A percentile compares a stretch with the other conserved stretches of the same genome.
Conservation (phyloP, 2,888 invertebrate genomes). For the Axea sp. region DNA sequence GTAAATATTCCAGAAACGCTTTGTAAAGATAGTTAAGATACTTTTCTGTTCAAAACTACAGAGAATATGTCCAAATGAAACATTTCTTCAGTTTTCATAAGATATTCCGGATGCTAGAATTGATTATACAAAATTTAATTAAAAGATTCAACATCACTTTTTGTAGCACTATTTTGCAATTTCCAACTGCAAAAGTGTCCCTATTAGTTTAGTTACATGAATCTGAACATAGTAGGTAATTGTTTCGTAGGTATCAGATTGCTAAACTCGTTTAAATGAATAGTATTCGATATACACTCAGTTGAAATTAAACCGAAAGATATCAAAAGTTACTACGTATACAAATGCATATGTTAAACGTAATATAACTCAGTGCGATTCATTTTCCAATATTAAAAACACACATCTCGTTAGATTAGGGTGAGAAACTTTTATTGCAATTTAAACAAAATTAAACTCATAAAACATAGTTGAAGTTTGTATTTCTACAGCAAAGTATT, state of each 20-base stretch:
- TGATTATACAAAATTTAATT: slow-evolving; percentile 26
- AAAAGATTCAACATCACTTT: slow-evolving; percentile 17
- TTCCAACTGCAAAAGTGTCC: slow-evolving; percentile 12
- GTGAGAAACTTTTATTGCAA: too few species aligned
- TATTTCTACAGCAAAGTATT: too few species aligned
- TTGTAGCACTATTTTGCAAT: slow-evolving; percentile 15
- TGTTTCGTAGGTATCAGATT: slow-evolving; percentile 31
- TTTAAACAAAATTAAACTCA: too few species aligned
- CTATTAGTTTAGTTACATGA: slow-evolving; percentile 23
- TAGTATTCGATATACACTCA: slow-evolving; percentile 8
- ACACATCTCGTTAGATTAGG: too few species aligned
- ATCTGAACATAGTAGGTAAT: slow-evolving; percentile 16
- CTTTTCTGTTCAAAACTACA: neutral
- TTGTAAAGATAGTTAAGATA: neutral
- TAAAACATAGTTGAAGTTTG: too few species aligned
- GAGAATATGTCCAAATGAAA: neutral
- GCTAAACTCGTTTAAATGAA: slow-evolving; percentile 13
- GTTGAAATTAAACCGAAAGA: slow-evolving; percentile 21
- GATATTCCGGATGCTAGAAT: slow-evolving; percentile 2
- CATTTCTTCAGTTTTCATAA: neutral
- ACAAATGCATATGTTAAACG: neutral
- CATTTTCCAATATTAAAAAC: too few species aligned
- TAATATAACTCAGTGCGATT: too few species aligned
- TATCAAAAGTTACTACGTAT: slow-evolving; percentile 5
- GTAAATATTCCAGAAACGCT: too few species aligned